phyloP scores from a whole-genome alignment of 2,113 vertebrate genomes.

The Grallaria varia region DNA sequence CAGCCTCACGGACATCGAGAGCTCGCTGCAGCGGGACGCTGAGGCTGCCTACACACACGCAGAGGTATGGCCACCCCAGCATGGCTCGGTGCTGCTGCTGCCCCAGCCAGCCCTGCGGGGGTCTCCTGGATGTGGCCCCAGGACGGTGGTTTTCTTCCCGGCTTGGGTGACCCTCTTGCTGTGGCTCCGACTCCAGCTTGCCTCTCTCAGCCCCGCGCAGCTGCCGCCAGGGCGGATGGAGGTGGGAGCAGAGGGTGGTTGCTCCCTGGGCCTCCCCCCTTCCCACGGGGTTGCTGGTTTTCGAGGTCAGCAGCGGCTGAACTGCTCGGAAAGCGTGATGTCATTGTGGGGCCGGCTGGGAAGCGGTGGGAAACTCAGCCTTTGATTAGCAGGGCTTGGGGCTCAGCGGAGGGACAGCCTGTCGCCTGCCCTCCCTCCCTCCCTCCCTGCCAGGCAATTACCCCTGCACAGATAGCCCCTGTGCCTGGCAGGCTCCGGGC shows the following conservation, averaged over 20 bases:
- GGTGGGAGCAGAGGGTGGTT: neutral
- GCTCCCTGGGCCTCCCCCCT: neutral
- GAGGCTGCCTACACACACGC: constrained; percentile 76
- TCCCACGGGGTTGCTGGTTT: neutral
- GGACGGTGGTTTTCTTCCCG: neutral
- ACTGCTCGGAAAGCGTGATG: constrained; percentile 21
- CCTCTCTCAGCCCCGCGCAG: neutral
- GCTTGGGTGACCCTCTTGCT: neutral
- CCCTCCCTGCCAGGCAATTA: neutral
- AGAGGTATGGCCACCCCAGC: constrained; percentile 64
- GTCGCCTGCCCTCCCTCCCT: neutral
- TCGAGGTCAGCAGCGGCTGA: neutral
- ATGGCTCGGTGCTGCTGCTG: neutral
- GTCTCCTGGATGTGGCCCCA: neutral
- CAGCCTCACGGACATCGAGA: constrained; percentile 55
- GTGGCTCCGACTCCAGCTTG: neutral
- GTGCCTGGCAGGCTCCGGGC: accelerated
- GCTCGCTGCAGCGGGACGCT: constrained; percentile 72
- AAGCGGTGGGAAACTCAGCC: neutral
- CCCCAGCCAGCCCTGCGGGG: neutral
- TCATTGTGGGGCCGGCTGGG: constrained; percentile 23
- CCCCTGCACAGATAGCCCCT: neutral
- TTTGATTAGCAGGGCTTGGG: neutral
- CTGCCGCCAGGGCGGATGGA: neutral
- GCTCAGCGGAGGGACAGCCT: neutral